These are phyloP conservation scores for Hirtodrosophila cameraria DNA, from an alignment of 2,888 invertebrate genomes.

Conservation along the genomic window DNA sequence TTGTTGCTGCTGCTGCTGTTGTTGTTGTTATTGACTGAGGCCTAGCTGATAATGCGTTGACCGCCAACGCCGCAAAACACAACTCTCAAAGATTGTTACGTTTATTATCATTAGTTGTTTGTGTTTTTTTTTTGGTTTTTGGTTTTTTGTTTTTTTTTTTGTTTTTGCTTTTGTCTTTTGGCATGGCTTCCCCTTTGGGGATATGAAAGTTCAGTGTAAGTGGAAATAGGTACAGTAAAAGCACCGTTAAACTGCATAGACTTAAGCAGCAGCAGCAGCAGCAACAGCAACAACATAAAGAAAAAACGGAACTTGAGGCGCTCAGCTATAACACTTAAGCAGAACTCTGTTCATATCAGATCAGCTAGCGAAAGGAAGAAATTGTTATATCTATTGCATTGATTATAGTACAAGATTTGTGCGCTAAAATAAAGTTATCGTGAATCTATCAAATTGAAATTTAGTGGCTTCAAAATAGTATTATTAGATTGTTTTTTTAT, in stretches of 20 bases:
- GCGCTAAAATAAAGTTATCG: neutral
- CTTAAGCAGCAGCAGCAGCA: no score
- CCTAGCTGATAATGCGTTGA: slow-evolving; percentile 72
- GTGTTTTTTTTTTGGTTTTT: slow-evolving; percentile 31
- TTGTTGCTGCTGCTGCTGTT: slow-evolving; percentile 13
- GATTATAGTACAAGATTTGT: neutral
- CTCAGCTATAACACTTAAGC: slow-evolving; percentile 32
- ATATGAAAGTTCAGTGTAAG: slow-evolving; percentile 45
- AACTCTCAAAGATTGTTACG: slow-evolving; percentile 63
- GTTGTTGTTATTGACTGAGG: slow-evolving; percentile 25
- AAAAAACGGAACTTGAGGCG: slow-evolving; percentile 42
- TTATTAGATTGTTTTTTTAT: neutral
- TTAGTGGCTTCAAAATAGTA: neutral
- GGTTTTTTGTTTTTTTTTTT: slow-evolving; percentile 26
- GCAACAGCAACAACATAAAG: neutral
- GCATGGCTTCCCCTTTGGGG: no score
- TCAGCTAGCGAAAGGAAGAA: slow-evolving; percentile 21
- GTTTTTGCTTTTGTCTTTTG: slow-evolving; percentile 29
- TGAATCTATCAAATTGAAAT: neutral
- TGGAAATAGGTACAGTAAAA: slow-evolving; percentile 22
- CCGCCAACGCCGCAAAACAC: slow-evolving; percentile 76
- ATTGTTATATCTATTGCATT: slow-evolving; percentile 11
- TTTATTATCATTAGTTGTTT: slow-evolving; percentile 71
- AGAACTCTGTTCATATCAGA: slow-evolving; percentile 13
- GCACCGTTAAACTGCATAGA: slow-evolving; percentile 45